These are phyloP conservation scores for Tachyglossus aculeatus DNA, from an alignment of 2,797 vertebrate species.

Conservation along the genomic window DNA sequence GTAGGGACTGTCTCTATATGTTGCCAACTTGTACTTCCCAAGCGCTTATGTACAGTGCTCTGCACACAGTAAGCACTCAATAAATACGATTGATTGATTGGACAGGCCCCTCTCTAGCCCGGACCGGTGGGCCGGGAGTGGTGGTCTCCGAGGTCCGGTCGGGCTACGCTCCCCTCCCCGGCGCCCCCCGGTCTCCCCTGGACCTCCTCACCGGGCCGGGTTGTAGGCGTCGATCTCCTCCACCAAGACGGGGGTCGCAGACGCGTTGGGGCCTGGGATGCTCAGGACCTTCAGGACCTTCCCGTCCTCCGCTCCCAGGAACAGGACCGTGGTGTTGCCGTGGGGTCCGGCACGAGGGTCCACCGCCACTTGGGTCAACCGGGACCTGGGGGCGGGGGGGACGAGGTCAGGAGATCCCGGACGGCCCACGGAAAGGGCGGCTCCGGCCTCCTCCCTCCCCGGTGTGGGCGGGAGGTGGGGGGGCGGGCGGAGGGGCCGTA, in stretches of 20 bases:
- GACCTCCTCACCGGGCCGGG: conserved; percentile 78
- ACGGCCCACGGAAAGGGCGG: background rate
- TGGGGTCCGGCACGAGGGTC: conserved; percentile 83
- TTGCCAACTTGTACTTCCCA: background rate
- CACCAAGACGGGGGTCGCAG: conserved; percentile 79
- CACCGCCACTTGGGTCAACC: conserved; percentile 89
- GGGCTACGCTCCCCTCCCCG: background rate
- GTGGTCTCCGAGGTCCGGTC: background rate
- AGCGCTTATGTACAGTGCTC: background rate
- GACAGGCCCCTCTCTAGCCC: background rate
- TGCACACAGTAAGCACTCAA: background rate
- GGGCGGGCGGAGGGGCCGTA: too few relatives aligned
- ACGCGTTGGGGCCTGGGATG: conserved; percentile 73
- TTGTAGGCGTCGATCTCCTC: conserved; percentile 90
- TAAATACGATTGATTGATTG: background rate
- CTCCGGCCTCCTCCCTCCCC: background rate
- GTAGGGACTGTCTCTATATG: background rate
- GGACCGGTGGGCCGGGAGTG: background rate
- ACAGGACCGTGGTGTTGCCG: conserved; percentile 86
- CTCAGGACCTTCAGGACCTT: conserved; percentile 85
- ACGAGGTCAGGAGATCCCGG: background rate
- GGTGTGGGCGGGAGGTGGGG: background rate
- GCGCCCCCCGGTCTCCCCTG: background rate
- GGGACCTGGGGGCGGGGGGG: conserved; percentile 69
- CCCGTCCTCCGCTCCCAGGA: conserved; percentile 89